Conservation (phyloP, 2,888 invertebrate species). For the Seira sanloemensis region DNA sequence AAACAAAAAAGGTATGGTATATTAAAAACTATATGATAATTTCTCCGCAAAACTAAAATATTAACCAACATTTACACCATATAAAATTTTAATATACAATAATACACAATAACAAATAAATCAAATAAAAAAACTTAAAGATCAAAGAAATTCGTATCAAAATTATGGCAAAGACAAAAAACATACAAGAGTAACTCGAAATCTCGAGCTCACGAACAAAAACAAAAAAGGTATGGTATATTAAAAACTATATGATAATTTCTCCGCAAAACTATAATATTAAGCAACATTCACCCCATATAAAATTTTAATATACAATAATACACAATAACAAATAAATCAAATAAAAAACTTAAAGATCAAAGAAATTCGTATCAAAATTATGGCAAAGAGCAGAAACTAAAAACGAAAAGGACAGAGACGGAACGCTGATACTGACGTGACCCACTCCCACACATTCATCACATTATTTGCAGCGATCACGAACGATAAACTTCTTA, state of each 20-base stretch:
- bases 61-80: too few species aligned
- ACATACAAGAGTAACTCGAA: conserved; percentile 31
- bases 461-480: too few species aligned
- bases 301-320: not conserved
- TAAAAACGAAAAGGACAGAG: too few species aligned
- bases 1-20: not conserved
- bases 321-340: not conserved
- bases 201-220: conserved; percentile 13
- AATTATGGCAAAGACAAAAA: too few species aligned
- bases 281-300: too few species aligned
- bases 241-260: not conserved
- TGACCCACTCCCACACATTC: too few species aligned
- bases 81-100: not conserved
- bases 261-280: not conserved
- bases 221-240: not conserved
- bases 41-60: not conserved
- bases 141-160: too few species aligned
- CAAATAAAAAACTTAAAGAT: too few species aligned
- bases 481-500: too few species aligned
- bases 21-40: not conserved
- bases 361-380: too few species aligned
- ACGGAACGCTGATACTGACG: too few species aligned
- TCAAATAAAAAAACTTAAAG: too few species aligned
- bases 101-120: not conserved
- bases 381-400: conserved; percentile 36